phyloP scores from a whole-genome alignment of 2,888 invertebrate genomes.

The Prenolepis imparis region DNA sequence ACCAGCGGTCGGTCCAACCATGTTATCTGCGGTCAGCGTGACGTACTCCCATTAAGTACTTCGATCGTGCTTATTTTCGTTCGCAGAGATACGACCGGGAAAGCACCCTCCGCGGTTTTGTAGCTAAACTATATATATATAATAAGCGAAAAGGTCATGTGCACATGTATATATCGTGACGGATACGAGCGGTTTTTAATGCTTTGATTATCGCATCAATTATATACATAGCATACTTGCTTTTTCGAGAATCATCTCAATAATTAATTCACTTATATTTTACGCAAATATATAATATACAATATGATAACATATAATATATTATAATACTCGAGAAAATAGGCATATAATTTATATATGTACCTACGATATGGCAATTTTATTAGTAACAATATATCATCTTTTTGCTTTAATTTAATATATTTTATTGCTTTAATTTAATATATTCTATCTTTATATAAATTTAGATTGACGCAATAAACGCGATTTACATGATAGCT shows the following conservation, averaged over 20 bases:
- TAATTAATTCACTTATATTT: neutral
- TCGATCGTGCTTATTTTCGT: conserved; percentile 50
- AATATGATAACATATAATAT: no score
- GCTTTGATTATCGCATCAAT: neutral
- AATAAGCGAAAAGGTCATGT: neutral
- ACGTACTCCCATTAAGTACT: conserved; percentile 44
- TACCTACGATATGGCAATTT: neutral
- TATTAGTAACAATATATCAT: neutral
- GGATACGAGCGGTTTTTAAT: neutral
- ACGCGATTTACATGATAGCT: neutral
- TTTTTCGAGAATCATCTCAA: neutral
- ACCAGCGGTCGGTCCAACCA: conserved; percentile 36
- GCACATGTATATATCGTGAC: neutral
- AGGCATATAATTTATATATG: no score
- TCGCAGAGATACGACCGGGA: conserved; percentile 3
- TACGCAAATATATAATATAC: no score
- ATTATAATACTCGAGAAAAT: no score
- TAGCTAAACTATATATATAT: neutral
- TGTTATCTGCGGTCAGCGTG: conserved; percentile 56
- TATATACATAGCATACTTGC: neutral
- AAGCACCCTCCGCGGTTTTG: neutral
- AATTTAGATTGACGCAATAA: neutral
- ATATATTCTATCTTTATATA: neutral
- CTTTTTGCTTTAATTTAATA: neutral
- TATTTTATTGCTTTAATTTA: neutral